Evolutionary conservation across 2,888 invertebrate species (phyloP), one percentile per base, ranked within the genome.

Genomic region (Agrochola lota): DNA sequence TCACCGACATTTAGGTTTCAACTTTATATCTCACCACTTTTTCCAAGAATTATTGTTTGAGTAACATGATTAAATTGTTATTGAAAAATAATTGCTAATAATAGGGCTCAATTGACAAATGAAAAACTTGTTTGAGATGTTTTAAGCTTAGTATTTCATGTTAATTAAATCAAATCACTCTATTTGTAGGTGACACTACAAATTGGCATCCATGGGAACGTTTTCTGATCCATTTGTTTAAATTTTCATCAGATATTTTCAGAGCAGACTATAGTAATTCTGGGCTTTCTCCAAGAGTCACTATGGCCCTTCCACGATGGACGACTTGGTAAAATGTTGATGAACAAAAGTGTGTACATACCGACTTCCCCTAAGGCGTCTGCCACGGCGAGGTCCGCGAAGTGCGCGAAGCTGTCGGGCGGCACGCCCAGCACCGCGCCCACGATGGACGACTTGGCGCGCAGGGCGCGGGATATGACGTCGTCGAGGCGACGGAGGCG

Each of bases 401-500:
- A 59, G 59, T 94, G 93, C n/a, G 90, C 75, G 90, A 88, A 93
- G 81, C 89, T 83, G 43, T 86, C 80, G 0, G 89, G 81, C 20
- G 96, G 94, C 49, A 96, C 93, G 20, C 94, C 94, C 80, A 96
- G 87, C 85, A 92, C 82, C 5, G 90, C 89, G 3, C 91, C 93
- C 83, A 95, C 96, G 2, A 94, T 85, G 4, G 85, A 83, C 70
- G 92, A 90, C 93, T 95, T 96, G 74, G 94, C 96, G 7, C 90
- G 87, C 63, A 97, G 89, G 0, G 95, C 94, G 23, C 91, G 90
- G 0, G 87, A 66, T 6, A 97, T 94, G 73, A 93, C 92, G 26
- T 85, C 93, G 92, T 97, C 96, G 46, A 96, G 91, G 0, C 96
- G 95, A 0, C 95, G 94, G 2, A 96, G 94, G 0, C 95, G 95